phyloP scores from a whole-genome alignment of 2,888 invertebrate species.

The Thelaira solivaga region DNA sequence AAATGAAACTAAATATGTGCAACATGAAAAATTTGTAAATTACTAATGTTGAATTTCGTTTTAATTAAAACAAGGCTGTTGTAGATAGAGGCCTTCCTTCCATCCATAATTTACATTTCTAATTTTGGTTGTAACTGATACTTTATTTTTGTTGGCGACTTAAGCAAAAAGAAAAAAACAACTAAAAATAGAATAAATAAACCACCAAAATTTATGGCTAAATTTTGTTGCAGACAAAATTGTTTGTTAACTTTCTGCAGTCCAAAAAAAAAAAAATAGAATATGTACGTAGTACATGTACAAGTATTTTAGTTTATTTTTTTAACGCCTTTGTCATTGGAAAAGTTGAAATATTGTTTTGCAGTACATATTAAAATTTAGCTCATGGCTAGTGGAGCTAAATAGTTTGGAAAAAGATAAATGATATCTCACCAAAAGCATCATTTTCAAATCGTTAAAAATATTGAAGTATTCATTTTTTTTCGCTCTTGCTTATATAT shows the following conservation, averaged over 20 bases:
- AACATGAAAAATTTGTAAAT: background rate
- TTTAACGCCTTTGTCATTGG: too few relatives aligned
- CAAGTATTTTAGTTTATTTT: too few relatives aligned
- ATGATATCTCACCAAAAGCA: too few relatives aligned
- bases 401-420: too few relatives aligned
- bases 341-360: background rate
- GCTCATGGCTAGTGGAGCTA: too few relatives aligned
- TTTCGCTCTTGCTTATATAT: too few relatives aligned
- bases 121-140: slow-evolving; percentile 26
- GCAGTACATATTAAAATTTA: background rate
- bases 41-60: slow-evolving; percentile 16
- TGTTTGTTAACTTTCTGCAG: background rate
- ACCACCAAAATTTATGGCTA: background rate
- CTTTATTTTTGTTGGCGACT: background rate
- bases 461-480: too few relatives aligned
- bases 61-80: slow-evolving; percentile 10
- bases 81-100: background rate
- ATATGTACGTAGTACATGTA: too few relatives aligned
- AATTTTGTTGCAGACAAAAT: background rate
- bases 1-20: background rate
- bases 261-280: background rate
- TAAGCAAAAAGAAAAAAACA: background rate
- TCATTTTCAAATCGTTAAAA: too few relatives aligned
- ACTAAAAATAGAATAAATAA: background rate
- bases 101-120: slow-evolving; percentile 29